Conservation (phyloP, 1,140 invertebrate genomes). For the Paramacrobiotus metropolitanus region DNA sequence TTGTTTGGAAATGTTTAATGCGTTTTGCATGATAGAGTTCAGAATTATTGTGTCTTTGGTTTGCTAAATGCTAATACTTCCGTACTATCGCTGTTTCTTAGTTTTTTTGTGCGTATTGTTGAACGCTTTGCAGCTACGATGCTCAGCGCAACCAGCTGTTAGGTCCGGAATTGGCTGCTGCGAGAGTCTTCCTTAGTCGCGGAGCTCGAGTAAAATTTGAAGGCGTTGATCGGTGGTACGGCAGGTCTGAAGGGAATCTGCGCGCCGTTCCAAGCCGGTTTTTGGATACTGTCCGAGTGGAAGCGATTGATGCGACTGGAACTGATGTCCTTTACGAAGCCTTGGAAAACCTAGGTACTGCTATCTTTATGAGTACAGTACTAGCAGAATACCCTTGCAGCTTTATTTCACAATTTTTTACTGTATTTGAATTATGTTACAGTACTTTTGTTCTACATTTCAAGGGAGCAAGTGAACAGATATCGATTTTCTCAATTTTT, state of each 20-base stretch:
- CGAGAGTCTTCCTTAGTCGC: slow-evolving; percentile 40
- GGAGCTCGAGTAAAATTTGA: slow-evolving; percentile 42
- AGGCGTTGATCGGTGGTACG: slow-evolving; percentile 24
- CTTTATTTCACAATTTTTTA: not conserved
- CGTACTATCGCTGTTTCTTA: not conserved
- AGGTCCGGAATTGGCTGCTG: slow-evolving; percentile 43
- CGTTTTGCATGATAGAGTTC: no score
- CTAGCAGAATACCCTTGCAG: not conserved
- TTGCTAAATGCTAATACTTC: no score
- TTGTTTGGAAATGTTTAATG: no score
- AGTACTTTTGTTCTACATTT: no score
- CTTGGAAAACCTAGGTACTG: slow-evolving; percentile 35
- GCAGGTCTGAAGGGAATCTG: slow-evolving; percentile 18
- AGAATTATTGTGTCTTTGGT: no score
- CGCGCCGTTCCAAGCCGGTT: slow-evolving; percentile 30
- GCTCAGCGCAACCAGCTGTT: slow-evolving; percentile 22
- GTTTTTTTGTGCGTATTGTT: not conserved
- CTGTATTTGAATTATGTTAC: no score
- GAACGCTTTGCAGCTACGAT: slow-evolving; percentile 23
- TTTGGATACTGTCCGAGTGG: slow-evolving; percentile 30
- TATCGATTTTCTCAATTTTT: no score
- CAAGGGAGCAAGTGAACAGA: no score
- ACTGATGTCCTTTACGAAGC: slow-evolving; percentile 41
- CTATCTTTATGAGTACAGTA: no score
- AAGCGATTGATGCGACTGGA: slow-evolving; percentile 39